Base-by-base conservation (phyloP, 2,888 invertebrate species). In the Crepidodera aurea region DNA sequence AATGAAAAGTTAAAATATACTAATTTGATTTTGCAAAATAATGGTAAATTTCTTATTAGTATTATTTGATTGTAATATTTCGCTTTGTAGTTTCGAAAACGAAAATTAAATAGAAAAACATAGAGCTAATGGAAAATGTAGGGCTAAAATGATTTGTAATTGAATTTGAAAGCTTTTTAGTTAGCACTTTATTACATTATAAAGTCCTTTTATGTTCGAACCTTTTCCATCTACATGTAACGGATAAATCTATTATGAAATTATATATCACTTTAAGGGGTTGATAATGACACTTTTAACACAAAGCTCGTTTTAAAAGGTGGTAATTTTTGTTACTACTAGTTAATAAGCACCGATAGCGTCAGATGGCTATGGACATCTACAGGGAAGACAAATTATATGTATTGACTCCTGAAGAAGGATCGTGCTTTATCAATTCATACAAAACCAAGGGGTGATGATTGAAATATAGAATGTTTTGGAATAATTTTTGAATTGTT, bases 161-260 rank as follows among this genome's bases (percentile, higher is more conserved):
- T 64, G 69, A 76, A 73, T 77, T 76, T 74, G 69, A 61, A 69
- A 74, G 75, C 78, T 77, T 78, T 78, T 77, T 75, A 77, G 77
- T 67, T 69, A 56, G 64, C 67, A 65, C 65, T 73, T 70, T 69
- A 78, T 78, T 71, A 59, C 75, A 76, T 78, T 77, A 78, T 65
- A 61, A 67, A 71, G 68, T 68, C 75, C 77, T 77, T 78, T 78
- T 75, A 75, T 75, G 75, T 74, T 68, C 67, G 67, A 73, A 71
- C 73, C 76, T 71, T 77, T 73, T 70, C 75, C 71, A 73, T 73
- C 76, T 75, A 73, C 75, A 75, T 75, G 74, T 73, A 76, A 75
- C 75, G 72, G 70, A 73, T 76, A 75, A 75, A 77, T 76, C 67
- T 75, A 75, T 77, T 77, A 78, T 77, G 73, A 76, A 76, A 77